Percentiles rank a stretch among this genome's conserved stretches.
Conservation (phyloP, 2,797 vertebrate species). For the Galaxias olidus region DNA sequence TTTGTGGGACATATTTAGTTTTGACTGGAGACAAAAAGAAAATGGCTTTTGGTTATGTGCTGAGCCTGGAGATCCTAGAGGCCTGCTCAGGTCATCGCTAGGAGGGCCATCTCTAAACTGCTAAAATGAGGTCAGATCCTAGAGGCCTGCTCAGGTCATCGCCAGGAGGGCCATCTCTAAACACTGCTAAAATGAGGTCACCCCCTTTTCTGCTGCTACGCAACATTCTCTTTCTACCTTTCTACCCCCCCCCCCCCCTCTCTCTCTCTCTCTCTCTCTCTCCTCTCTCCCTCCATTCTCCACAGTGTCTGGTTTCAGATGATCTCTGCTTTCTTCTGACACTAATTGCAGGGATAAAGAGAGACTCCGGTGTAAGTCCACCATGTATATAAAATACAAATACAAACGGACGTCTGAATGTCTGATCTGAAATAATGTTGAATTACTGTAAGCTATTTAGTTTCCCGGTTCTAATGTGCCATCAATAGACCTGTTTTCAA, state of each 20-base stretch:
- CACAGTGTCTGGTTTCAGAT: too few species aligned
- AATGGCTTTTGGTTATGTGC: conserved; percentile 73
- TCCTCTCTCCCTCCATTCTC: conserved; percentile 1
- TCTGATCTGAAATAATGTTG: too few species aligned
- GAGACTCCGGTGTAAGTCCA: too few species aligned
- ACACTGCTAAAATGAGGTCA: conserved; percentile 75
- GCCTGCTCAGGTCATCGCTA: conserved; percentile 66
- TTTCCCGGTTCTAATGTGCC: too few species aligned
- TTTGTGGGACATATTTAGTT: conserved; percentile 54
- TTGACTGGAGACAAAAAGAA: conserved; percentile 41
- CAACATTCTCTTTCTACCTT: conserved; percentile 54
- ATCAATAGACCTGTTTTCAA: too few species aligned
- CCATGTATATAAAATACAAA: too few species aligned
- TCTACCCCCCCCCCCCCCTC: not conserved
- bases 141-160: conserved; percentile 64
- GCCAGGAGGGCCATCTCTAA: conserved; percentile 59
- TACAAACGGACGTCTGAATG: too few species aligned
- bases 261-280: not conserved
- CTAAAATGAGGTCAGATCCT: too few species aligned
- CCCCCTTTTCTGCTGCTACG: conserved; percentile 76
- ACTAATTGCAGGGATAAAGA: too few species aligned
- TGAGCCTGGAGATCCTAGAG: conserved; percentile 67
- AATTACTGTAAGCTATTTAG: too few species aligned
- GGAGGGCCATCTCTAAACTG: too few species aligned
- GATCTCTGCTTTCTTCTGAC: too few species aligned